phyloP scores from a whole-genome alignment of 2,888 invertebrate species.

The Drosophila vallismaia region DNA sequence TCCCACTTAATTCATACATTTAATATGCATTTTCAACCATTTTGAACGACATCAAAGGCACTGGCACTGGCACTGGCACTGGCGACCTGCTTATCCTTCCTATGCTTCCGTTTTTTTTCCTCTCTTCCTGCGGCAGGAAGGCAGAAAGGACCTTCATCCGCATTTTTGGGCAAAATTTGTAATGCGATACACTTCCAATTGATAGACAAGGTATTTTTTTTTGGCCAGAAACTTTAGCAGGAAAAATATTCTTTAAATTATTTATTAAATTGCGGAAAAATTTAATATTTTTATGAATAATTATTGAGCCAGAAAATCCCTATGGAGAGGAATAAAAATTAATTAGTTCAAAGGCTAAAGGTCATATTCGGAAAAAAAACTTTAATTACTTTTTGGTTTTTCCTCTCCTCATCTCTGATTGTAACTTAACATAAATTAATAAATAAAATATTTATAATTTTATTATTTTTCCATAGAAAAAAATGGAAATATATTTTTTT shows the following conservation, averaged over 20 bases:
- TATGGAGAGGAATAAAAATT: constrained; percentile 2
- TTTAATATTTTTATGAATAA: not conserved
- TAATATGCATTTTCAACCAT: constrained; percentile 43
- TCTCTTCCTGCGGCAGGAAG: constrained; percentile 22
- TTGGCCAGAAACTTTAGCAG: not conserved
- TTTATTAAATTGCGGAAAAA: not conserved
- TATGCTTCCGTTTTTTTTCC: constrained; percentile 2
- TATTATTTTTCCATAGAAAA: no score
- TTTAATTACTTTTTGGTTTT: constrained; percentile 38
- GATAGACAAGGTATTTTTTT: constrained; percentile 11
- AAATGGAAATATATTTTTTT: not conserved
- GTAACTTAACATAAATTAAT: constrained; percentile 23
- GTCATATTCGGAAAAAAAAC: no score
- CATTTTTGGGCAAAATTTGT: constrained; percentile 16
- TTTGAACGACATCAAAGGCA: constrained; percentile 39
- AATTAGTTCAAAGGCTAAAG: not conserved
- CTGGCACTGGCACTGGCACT: constrained; percentile 18
- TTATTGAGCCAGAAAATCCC: not conserved
- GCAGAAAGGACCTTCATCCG: constrained; percentile 18
- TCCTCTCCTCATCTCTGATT: constrained; percentile 5
- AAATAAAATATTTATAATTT: constrained; percentile 36
- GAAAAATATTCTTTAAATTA: not conserved
- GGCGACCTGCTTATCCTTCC: constrained; percentile 34
- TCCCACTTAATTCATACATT: constrained; percentile 37
- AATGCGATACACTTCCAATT: constrained; percentile 18